Evolutionary conservation across 2,797 vertebrate genomes (phyloP).

Genomic region (Acanthis flammea): DNA sequence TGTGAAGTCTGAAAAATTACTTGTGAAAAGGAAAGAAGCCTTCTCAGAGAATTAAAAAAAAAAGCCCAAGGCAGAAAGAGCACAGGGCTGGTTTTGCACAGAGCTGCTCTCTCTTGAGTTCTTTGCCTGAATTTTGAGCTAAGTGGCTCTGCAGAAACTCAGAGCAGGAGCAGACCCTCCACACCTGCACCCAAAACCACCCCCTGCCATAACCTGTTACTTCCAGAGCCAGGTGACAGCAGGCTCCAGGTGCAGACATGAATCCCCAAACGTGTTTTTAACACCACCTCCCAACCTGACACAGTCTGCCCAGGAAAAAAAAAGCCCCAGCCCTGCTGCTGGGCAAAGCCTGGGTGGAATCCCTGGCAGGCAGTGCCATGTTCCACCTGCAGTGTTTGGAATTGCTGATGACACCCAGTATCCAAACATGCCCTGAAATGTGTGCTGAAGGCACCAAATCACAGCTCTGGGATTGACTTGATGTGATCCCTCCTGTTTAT

Average conservation of each 20-base stretch:
- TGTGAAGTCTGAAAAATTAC: not conserved
- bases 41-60: not conserved
- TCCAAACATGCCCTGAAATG: not conserved
- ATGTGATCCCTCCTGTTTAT: not conserved
- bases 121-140: fast-evolving
- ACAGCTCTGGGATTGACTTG: not conserved
- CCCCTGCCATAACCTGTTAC: not conserved
- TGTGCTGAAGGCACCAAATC: not conserved
- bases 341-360: not conserved
- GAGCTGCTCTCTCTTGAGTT: not conserved
- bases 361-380: not conserved
- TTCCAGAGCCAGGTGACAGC: fast-evolving
- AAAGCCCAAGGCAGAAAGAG: not conserved
- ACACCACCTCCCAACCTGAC: not conserved
- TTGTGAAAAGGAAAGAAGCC: not conserved
- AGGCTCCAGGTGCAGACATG: fast-evolving
- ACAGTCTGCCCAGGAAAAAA: not conserved
- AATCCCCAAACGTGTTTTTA: not conserved
- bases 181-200: fast-evolving
- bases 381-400: not conserved
- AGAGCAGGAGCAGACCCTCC: fast-evolving
- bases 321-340: not conserved
- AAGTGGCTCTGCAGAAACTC: not conserved
- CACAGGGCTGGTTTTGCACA: not conserved
- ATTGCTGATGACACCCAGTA: not conserved